Evolutionary conservation across 2,888 invertebrate species (phyloP).

Genomic region (Ennomos fuscantarius): DNA sequence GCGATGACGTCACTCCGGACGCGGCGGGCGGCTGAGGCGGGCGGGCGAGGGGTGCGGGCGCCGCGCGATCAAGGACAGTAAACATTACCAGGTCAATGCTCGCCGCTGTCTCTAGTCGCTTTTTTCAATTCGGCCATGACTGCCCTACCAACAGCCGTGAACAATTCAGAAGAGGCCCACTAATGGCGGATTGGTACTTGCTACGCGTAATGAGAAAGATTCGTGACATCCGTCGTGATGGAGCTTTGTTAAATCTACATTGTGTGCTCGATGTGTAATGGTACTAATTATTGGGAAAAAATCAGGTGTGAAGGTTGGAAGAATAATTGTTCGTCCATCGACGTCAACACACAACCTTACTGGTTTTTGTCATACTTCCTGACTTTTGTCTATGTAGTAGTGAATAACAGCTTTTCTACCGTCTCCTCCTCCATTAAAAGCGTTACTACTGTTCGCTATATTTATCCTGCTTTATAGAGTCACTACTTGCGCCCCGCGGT

Average conservation of each 20-base stretch:
- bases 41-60: slow-evolving; percentile 42
- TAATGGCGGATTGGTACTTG: slow-evolving; percentile 42
- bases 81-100: slow-evolving; percentile 82
- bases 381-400: no score
- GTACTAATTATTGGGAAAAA: no score
- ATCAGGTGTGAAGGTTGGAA: no score
- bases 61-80: slow-evolving; percentile 79
- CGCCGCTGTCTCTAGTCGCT: slow-evolving; percentile 73
- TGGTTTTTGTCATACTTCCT: no score
- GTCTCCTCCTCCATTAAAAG: no score
- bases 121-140: slow-evolving; percentile 67
- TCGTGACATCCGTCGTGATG: slow-evolving; percentile 32
- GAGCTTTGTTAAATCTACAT: slow-evolving; percentile 11
- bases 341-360: no score
- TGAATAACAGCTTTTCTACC: no score
- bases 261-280: no score
- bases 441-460: no score
- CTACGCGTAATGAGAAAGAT: slow-evolving; percentile 32
- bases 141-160: slow-evolving; percentile 64
- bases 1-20: slow-evolving; percentile 74
- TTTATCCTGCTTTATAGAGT: no score
- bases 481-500: no score
- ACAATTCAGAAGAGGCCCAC: slow-evolving; percentile 58
- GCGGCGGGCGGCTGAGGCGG: slow-evolving; percentile 43
- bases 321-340: no score